Evolutionary conservation across 2,888 invertebrate species (phyloP).

Genomic region (Andrena bicolor): DNA sequence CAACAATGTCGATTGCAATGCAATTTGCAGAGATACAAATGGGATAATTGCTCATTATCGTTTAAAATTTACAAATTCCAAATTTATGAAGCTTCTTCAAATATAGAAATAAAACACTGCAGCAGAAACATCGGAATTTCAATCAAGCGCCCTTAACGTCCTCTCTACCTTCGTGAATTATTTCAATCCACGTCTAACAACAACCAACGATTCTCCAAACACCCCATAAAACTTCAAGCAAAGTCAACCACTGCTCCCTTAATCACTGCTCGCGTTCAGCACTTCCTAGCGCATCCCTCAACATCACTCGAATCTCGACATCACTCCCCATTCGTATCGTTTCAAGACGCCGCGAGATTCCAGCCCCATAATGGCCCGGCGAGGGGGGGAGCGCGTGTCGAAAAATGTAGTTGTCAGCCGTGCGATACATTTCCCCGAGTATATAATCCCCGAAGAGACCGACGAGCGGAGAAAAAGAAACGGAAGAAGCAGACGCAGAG

Average conservation of each 20-base stretch:
- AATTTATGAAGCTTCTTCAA: background rate
- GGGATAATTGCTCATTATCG: background rate
- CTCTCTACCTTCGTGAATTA: background rate
- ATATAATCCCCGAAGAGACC: conserved; percentile 40
- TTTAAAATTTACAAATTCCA: background rate
- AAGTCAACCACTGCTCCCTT: background rate
- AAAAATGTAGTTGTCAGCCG: conserved; percentile 68
- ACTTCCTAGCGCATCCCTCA: background rate
- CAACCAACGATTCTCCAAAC: background rate
- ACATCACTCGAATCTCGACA: conserved; percentile 18
- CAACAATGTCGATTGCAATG: background rate
- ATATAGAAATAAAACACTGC: background rate
- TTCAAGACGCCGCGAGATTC: conserved; percentile 13
- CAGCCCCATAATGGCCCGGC: conserved; percentile 32
- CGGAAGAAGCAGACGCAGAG: conserved; percentile 15
- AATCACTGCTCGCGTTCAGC: background rate
- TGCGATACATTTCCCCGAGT: conserved; percentile 62
- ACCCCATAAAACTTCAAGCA: background rate
- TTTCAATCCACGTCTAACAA: background rate
- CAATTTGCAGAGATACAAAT: background rate
- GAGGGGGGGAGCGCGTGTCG: conserved; percentile 50
- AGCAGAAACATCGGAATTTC: background rate
- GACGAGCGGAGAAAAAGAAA: conserved; percentile 18
- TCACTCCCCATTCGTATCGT: background rate
- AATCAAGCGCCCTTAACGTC: background rate